Evolutionary conservation across 2,113 vertebrate genomes (phyloP).

Genomic region (Oxygymnocypris stewartii): DNA sequence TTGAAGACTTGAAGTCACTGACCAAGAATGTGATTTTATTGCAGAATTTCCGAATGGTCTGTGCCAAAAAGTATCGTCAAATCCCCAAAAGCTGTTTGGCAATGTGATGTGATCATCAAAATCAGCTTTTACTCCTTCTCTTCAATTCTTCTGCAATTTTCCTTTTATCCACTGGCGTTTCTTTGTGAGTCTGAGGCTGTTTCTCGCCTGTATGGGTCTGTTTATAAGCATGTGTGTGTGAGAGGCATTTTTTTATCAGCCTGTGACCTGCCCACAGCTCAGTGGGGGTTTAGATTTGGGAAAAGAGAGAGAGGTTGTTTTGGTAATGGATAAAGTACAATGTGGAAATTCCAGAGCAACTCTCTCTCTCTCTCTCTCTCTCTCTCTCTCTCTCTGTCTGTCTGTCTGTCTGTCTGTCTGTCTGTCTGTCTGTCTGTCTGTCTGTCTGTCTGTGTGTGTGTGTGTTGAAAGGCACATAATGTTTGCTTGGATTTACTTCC

Average conservation of each 20-base stretch:
- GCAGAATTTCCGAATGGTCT: background rate
- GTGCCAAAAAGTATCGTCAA: conserved; percentile 9
- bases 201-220: background rate
- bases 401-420: too few species aligned
- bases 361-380: conserved; percentile 5
- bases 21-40: background rate
- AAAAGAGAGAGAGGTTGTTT: conserved; percentile 11
- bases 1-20: background rate
- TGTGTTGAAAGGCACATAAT: background rate
- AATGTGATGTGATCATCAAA: background rate
- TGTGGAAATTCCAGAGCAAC: conserved; percentile 39
- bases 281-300: conserved; percentile 9
- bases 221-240: conserved; percentile 17
- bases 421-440: too few species aligned
- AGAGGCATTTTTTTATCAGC: conserved; percentile 27
- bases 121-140: background rate
- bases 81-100: background rate
- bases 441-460: conserved; percentile 1
- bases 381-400: background rate
- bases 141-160: background rate
- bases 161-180: background rate
- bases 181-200: background rate
- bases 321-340: conserved; percentile 13
- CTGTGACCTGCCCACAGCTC: conserved; percentile 39
- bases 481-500: conserved; percentile 18